phyloP scores from a whole-genome alignment of 1,140 invertebrate genomes.

The Drosophila pandora region DNA sequence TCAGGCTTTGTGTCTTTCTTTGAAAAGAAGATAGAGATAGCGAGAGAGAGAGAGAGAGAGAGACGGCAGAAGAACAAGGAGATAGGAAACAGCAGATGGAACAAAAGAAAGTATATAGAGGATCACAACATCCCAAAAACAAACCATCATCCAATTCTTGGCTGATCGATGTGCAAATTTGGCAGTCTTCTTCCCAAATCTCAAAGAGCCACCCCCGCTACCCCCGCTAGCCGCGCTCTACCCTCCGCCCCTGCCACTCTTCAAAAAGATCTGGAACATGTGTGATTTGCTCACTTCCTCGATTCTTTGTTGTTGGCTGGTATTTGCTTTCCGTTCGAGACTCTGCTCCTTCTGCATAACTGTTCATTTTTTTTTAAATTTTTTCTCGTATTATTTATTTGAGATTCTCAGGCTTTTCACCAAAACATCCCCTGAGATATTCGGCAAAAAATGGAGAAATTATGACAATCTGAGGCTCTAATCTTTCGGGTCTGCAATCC shows the following conservation, averaged over 20 bases:
- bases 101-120: background rate
- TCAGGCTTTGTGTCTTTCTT: constrained; percentile 43
- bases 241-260: background rate
- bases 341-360: constrained; percentile 35
- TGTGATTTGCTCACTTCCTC: constrained; percentile 44
- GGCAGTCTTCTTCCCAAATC: background rate
- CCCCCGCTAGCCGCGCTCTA: background rate
- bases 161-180: constrained; percentile 44
- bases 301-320: constrained; percentile 9
- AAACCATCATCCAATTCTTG: background rate
- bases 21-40: background rate
- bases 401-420: constrained; percentile 21
- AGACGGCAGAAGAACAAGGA: too few species aligned
- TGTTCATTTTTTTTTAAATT: constrained; percentile 36
- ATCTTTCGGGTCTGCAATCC: background rate
- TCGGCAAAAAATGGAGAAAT: background rate
- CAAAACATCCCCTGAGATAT: background rate
- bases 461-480: background rate
- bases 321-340: constrained; percentile 28
- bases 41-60: background rate
- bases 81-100: background rate
- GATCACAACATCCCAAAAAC: background rate
- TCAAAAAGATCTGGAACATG: constrained; percentile 21
- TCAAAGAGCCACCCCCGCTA: background rate
- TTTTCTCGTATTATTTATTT: constrained; percentile 16